phyloP scores from a whole-genome alignment of 2,113 vertebrate genomes.

The Austrofundulus limnaeus region DNA sequence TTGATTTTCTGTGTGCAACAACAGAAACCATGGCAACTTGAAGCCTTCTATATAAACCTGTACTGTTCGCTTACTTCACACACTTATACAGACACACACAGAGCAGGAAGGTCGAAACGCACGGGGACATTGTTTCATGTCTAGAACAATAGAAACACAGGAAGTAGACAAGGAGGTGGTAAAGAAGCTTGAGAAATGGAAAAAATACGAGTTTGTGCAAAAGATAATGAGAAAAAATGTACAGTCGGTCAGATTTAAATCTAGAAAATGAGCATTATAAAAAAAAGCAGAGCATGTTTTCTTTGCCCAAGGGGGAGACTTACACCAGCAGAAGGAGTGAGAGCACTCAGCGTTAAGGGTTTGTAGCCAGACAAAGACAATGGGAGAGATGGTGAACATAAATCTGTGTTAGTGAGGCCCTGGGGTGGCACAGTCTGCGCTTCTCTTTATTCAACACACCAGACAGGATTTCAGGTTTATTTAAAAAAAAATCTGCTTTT shows the following conservation, averaged over 20 bases:
- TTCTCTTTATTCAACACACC: constrained; percentile 51
- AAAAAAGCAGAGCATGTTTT: constrained; percentile 5
- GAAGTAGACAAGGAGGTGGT: constrained; percentile 26
- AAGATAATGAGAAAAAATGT: constrained; percentile 36
- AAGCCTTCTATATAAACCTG: constrained; percentile 22
- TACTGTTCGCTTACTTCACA: constrained; percentile 22
- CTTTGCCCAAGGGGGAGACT: constrained; percentile 49
- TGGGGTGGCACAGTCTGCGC: constrained; percentile 26
- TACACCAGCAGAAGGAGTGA: constrained; percentile 39
- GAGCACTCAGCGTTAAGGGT: constrained; percentile 42
- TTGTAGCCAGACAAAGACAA: constrained; percentile 61
- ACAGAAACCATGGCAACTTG: constrained; percentile 50
- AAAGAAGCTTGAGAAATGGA: constrained; percentile 5
- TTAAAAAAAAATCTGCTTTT: constrained; percentile 32
- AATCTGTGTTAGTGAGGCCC: constrained; percentile 66
- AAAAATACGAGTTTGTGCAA: neutral
- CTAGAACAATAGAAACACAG: constrained; percentile 21
- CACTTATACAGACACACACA: constrained; percentile 5
- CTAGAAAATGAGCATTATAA: constrained; percentile 16
- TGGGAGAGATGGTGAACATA: constrained; percentile 50
- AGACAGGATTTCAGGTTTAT: constrained; percentile 41
- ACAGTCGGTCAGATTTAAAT: constrained; percentile 19
- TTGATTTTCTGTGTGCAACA: constrained; percentile 58
- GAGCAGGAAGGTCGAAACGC: constrained; percentile 11
- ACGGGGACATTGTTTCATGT: constrained; percentile 8